phyloP scores from a whole-genome alignment of 2,888 invertebrate species.

The Metalampra italica region DNA sequence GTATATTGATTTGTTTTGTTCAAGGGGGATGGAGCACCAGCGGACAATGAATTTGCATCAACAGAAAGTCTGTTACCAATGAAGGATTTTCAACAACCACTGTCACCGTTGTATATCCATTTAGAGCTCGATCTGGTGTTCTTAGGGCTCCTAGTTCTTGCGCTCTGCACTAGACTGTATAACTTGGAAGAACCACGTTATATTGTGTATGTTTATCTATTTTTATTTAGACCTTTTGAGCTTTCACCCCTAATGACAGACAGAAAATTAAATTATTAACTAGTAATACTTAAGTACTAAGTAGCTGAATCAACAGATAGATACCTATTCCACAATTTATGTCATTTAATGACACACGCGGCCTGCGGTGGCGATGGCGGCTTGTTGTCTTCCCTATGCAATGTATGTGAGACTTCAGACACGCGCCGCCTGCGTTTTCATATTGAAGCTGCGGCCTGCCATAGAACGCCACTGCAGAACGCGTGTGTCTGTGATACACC shows the following conservation, averaged over 20 bases:
- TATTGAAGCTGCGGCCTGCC: too few relatives aligned
- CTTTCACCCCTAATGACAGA: not conserved
- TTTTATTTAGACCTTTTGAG: not conserved
- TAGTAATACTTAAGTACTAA: too few relatives aligned
- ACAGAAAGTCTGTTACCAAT: conserved; percentile 1
- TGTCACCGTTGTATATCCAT: conserved; percentile 52
- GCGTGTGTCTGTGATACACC: too few relatives aligned
- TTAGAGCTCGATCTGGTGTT: conserved; percentile 88
- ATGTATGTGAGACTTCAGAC: too few relatives aligned
- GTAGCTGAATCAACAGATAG: too few relatives aligned
- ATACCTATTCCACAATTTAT: not conserved
- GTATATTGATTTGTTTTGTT: conserved; percentile 3
- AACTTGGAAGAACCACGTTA: conserved; percentile 89
- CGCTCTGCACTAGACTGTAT: conserved; percentile 88
- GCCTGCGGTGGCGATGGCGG: too few relatives aligned
- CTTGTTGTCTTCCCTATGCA: too few relatives aligned
- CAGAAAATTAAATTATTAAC: not conserved
- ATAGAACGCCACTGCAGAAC: too few relatives aligned
- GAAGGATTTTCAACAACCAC: conserved; percentile 19
- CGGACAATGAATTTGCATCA: conserved; percentile 25
- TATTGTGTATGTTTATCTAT: conserved; percentile 88
- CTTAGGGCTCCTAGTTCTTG: conserved; percentile 82
- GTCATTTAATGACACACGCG: too few relatives aligned
- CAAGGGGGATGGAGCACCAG: conserved; percentile 41
- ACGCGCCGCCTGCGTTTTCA: too few relatives aligned